Evolutionary conservation across 2,888 invertebrate genomes (phyloP).

Genomic region (Andrena trimmerana): DNA sequence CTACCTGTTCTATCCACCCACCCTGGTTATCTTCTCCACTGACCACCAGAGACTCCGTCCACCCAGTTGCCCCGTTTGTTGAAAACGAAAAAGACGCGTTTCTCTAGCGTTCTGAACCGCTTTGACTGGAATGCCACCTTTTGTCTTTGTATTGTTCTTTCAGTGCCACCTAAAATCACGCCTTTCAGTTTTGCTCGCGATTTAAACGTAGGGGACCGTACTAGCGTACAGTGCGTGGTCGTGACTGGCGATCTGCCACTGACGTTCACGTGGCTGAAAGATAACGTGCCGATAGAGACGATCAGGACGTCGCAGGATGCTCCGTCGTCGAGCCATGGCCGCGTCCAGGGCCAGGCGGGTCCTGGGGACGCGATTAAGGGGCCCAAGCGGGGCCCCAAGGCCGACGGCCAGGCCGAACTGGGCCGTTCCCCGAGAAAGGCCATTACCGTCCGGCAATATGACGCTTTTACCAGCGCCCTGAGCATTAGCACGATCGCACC

Average conservation of each 20-base stretch:
- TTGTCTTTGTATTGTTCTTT: slow-evolving; percentile 79
- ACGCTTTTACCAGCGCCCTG: slow-evolving; percentile 87
- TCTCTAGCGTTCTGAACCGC: slow-evolving; percentile 68
- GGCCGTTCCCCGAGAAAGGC: slow-evolving; percentile 76
- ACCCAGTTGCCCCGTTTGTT: not conserved
- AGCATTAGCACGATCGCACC: slow-evolving; percentile 87
- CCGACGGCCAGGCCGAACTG: slow-evolving; percentile 65
- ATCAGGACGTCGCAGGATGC: slow-evolving; percentile 74
- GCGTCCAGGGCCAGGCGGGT: slow-evolving; percentile 64
- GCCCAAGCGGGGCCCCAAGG: slow-evolving; percentile 70
- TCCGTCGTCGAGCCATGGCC: slow-evolving; percentile 73
- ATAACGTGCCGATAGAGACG: slow-evolving; percentile 86
- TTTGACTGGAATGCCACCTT: slow-evolving; percentile 77
- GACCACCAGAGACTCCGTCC: not conserved
- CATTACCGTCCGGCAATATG: slow-evolving; percentile 87
- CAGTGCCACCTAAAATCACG: slow-evolving; percentile 89
- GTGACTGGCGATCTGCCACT: slow-evolving; percentile 89
- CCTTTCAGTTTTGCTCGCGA: slow-evolving; percentile 89
- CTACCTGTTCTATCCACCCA: not conserved
- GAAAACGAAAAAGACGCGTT: slow-evolving; percentile 2
- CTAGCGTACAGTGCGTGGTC: slow-evolving; percentile 88
- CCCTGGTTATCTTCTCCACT: not conserved
- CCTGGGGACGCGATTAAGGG: slow-evolving; percentile 67
- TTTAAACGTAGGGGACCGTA: slow-evolving; percentile 88
- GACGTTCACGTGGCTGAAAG: slow-evolving; percentile 88